Percentiles rank a stretch among this genome's conserved stretches.
Conservation (phyloP, 1,140 invertebrate species). For the Drosophila erecta region DNA sequence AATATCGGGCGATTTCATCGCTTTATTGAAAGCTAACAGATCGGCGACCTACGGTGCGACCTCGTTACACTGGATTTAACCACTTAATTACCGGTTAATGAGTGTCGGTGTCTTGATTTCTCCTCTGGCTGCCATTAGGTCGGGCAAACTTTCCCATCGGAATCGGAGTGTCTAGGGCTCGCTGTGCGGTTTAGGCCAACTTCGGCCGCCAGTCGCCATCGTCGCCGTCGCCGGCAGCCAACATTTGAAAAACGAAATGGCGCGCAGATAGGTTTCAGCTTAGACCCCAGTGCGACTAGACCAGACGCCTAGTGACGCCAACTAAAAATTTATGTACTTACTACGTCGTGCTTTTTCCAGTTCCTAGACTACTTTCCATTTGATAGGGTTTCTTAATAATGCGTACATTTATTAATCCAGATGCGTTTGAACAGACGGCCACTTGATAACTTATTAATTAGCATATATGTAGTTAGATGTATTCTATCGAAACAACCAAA, state of each 20-base stretch:
- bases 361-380: slow-evolving; percentile 50
- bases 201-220: slow-evolving; percentile 72
- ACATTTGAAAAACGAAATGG: slow-evolving; percentile 74
- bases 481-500: background rate
- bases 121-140: slow-evolving; percentile 44
- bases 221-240: slow-evolving; percentile 65
- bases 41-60: background rate
- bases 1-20: background rate
- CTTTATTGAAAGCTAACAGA: background rate
- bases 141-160: slow-evolving; percentile 46
- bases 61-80: slow-evolving; percentile 23
- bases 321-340: slow-evolving; percentile 70
- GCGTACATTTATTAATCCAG: slow-evolving; percentile 19
- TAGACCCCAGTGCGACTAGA: slow-evolving; percentile 76
- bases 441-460: background rate
- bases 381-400: slow-evolving; percentile 17
- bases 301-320: slow-evolving; percentile 77
- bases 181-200: slow-evolving; percentile 62
- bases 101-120: slow-evolving; percentile 24
- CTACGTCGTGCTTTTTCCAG: slow-evolving; percentile 52
- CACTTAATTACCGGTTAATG: slow-evolving; percentile 43
- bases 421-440: background rate
- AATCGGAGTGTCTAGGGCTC: slow-evolving; percentile 9
- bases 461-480: no score
- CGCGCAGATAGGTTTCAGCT: slow-evolving; percentile 76